A percentile compares a stretch with the other conserved stretches of the same genome.
Evolutionary conservation across 2,113 vertebrate genomes (phyloP).

Genomic region (Athene noctua): DNA sequence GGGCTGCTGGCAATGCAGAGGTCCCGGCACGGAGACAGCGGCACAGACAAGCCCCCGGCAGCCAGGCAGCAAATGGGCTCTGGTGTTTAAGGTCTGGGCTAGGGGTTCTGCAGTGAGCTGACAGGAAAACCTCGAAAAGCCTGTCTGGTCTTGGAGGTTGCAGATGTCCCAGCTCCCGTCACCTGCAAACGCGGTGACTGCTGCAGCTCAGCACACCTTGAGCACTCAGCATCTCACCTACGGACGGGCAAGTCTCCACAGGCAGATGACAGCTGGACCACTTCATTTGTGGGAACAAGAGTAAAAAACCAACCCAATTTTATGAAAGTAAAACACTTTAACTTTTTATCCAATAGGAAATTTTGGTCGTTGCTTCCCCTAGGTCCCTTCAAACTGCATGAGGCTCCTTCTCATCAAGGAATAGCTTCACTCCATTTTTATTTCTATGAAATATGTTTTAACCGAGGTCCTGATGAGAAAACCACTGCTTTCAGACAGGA

Average conservation of each 20-base stretch:
- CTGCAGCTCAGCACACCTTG: not conserved
- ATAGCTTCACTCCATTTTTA: rapidly evolving
- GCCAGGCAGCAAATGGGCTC: not conserved
- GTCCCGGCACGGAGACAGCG: rapidly evolving
- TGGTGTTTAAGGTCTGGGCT: not conserved
- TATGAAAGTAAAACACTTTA: not conserved
- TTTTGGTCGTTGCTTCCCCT: not conserved
- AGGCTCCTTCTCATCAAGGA: not conserved
- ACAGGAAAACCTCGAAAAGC: not conserved
- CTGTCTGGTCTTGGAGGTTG: rapidly evolving
- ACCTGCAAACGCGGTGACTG: rapidly evolving
- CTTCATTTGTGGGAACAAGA: not conserved
- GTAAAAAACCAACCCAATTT: rapidly evolving
- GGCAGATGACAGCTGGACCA: not conserved
- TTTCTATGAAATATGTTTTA: not conserved
- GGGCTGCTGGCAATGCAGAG: rapidly evolving
- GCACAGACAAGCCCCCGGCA: not conserved
- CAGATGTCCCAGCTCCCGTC: not conserved
- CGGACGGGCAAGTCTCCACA: not conserved
- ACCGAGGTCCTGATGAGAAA: not conserved
- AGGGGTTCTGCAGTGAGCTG: not conserved
- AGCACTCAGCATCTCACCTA: not conserved
- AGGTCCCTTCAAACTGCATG: not conserved
- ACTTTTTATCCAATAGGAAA: not conserved
- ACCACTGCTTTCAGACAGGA: not conserved